Evolutionary conservation across 2,797 vertebrate species (phyloP).

Genomic region (Oryzias sinensis): DNA sequence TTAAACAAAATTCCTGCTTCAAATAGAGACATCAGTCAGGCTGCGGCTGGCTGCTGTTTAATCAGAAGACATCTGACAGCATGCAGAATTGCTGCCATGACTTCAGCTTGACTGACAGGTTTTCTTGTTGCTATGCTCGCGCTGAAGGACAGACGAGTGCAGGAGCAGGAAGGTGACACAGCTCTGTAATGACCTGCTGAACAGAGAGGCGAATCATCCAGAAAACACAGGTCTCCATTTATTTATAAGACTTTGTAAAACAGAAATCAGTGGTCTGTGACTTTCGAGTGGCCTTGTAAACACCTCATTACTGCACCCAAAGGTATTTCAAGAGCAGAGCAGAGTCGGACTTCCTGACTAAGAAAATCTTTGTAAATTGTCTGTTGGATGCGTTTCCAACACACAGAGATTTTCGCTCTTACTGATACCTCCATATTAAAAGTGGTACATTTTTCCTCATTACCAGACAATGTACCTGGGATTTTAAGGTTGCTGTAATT

Average conservation of each 20-base stretch:
- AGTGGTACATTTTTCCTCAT: too few species aligned
- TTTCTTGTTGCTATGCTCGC: slow-evolving; percentile 16
- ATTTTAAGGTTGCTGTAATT: too few species aligned
- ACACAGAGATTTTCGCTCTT: too few species aligned
- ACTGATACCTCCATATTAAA: too few species aligned
- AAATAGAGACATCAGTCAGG: not conserved
- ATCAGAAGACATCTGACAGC: slow-evolving; percentile 14
- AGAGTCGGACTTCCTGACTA: too few species aligned
- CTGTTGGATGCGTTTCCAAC: too few species aligned
- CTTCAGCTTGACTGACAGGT: slow-evolving; percentile 33
- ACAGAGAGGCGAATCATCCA: slow-evolving; percentile 14
- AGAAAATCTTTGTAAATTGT: too few species aligned
- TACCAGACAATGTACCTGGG: too few species aligned
- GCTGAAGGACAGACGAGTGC: slow-evolving; percentile 1
- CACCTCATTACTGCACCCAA: not conserved
- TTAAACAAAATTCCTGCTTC: not conserved
- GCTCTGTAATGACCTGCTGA: slow-evolving; percentile 19
- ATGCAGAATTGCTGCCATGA: slow-evolving; percentile 9
- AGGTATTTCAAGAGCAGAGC: not conserved
- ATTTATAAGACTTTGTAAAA: not conserved
- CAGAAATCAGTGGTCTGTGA: slow-evolving; percentile 2
- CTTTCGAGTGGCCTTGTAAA: not conserved
- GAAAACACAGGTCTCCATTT: not conserved
- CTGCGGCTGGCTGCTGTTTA: slow-evolving; percentile 10
- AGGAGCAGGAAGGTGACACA: slow-evolving; percentile 22